Evolutionary conservation across 2,113 vertebrate genomes (phyloP).

Genomic region (Ranitomeya imitator): DNA sequence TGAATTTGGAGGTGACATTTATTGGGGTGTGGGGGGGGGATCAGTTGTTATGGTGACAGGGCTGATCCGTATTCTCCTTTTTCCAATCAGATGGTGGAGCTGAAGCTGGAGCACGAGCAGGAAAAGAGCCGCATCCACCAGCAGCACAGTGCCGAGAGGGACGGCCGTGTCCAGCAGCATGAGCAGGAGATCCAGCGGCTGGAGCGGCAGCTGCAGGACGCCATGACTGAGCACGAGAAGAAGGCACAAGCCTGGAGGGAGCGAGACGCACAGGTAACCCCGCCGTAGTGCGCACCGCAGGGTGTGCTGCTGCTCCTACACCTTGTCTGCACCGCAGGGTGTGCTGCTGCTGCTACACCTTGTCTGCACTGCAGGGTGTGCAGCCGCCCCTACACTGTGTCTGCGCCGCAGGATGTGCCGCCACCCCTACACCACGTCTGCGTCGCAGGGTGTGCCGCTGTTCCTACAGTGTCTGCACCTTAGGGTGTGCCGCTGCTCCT

Average conservation of each 20-base stretch:
- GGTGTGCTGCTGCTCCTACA: background rate
- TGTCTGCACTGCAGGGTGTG: background rate
- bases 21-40: background rate
- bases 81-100: slow-evolving; percentile 99
- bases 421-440: no score
- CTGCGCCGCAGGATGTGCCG: no score
- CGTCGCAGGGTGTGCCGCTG: no score
- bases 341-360: background rate
- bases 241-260: slow-evolving; percentile 87
- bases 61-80: slow-evolving; percentile 96
- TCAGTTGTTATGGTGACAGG: slow-evolving; percentile 99
- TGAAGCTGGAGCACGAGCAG: slow-evolving; percentile 95
- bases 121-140: slow-evolving; percentile 97
- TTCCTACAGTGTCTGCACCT: no score
- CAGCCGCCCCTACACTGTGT: no score
- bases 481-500: no score
- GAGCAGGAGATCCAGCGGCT: slow-evolving; percentile 86
- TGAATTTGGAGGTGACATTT: background rate
- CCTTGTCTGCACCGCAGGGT: background rate
- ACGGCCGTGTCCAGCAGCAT: slow-evolving; percentile 91
- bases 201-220: slow-evolving; percentile 84
- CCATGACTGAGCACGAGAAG: slow-evolving; percentile 86
- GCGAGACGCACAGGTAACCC: slow-evolving; percentile 88
- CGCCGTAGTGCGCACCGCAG: background rate
- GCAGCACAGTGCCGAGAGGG: slow-evolving; percentile 91